Percentiles rank a stretch among this genome's conserved stretches.
phyloP scores from a whole-genome alignment of 2,113 vertebrate species.

The Perccottus glenii region DNA sequence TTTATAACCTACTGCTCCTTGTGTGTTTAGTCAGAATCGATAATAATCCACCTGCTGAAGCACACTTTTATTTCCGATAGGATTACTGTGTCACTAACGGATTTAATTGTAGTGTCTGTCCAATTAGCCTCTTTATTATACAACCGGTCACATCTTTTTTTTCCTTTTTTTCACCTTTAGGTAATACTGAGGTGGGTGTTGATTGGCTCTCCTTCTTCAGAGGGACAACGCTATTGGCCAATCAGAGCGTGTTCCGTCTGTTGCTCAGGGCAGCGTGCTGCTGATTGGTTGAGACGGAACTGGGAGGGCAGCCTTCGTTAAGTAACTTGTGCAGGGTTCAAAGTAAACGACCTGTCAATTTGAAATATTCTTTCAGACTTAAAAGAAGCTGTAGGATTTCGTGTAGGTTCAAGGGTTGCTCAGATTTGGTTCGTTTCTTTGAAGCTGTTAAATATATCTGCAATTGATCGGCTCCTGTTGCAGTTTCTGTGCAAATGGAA shows the following conservation, averaged over 20 bases:
- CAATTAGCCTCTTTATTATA: neutral
- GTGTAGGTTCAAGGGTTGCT: too few relatives aligned
- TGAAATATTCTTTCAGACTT: neutral
- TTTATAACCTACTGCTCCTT: too few relatives aligned
- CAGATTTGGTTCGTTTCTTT: neutral
- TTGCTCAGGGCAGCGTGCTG: rapidly evolving
- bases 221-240: neutral
- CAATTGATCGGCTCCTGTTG: rapidly evolving
- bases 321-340: conserved; percentile 38
- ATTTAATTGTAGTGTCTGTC: neutral
- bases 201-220: conserved; percentile 27
- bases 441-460: neutral
- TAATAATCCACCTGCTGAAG: too few relatives aligned
- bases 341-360: neutral
- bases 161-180: conserved; percentile 16
- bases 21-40: too few relatives aligned
- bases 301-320: conserved; percentile 27
- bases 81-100: neutral
- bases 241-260: conserved; percentile 9
- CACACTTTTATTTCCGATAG: too few relatives aligned
- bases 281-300: conserved; percentile 40
- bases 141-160: neutral
- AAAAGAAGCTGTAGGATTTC: rapidly evolving
- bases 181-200: neutral
- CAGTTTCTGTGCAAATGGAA: neutral